Evolutionary conservation across 2,888 invertebrate genomes (phyloP), one percentile per base, ranked within the genome.

Genomic region (Apantesis nais): DNA sequence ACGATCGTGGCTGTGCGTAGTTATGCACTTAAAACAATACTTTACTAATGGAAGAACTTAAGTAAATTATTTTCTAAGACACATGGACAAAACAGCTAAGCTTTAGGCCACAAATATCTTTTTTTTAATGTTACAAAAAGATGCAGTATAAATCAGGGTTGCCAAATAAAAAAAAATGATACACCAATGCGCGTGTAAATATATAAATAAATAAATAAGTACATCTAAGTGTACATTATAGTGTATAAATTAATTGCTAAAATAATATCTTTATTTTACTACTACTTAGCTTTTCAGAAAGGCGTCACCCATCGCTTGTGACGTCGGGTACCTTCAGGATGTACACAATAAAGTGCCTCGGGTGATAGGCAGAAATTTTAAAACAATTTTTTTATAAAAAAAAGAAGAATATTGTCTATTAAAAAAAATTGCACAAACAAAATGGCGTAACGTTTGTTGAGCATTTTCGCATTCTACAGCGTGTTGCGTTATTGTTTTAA

Each of bases 11-110:
- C 25, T 31, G 66, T 66, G 58, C 66, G 39, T 66, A 19, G n/a
- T n/a, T 63, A 44, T 31, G 44, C 44, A 63, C 44, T 52, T 85
- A 83, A 83, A 78, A 48, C 77, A 63, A 58, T 64, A 22, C 31
- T 41, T 67, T 68, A 52, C 71, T 71, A 75, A 22, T 75, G 72
- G 68, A 75, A 73, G 62, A 76, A 73, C 69, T 67, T 48, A 65
- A 58, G 34, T 67, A 22, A 22, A 72, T 70, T 52, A 64, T 66
- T 67, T 58, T 29, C 9, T 29, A 60, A 66, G 78, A 73, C 72
- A 79, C 72, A 70, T 72, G 60, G 7, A 62, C 37, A 29, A 63
- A 65, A 65, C 29, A 64, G n/a, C 12, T 48, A 25, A 37, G 55
- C 39, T 66, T 66, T 37, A 14, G 29, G 19, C 25, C 29, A 64